Percentiles rank a stretch among this genome's conserved stretches.
These are phyloP conservation scores for Trichacis sp. DNA, from an alignment of 2,888 invertebrate genomes.

Conservation along the genomic window DNA sequence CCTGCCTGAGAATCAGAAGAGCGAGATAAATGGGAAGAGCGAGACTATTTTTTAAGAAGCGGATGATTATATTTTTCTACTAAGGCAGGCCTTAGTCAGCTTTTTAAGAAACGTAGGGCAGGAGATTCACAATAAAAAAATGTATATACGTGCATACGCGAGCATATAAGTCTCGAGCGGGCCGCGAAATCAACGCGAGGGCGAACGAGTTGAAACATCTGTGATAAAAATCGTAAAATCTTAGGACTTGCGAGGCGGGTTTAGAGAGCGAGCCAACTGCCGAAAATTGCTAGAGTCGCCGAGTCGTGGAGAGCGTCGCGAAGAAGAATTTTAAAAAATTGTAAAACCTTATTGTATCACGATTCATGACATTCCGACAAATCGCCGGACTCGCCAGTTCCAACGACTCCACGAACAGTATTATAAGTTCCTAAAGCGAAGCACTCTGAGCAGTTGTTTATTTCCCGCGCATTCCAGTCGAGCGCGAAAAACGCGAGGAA, in stretches of 20 bases:
- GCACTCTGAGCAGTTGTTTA: slow-evolving; percentile 37
- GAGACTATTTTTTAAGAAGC: slow-evolving; percentile 68
- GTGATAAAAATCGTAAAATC: slow-evolving; percentile 56
- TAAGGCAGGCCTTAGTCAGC: slow-evolving; percentile 68
- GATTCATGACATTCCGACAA: neutral
- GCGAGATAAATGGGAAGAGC: slow-evolving; percentile 43
- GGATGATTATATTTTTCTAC: slow-evolving; percentile 68
- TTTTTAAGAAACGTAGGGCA: neutral
- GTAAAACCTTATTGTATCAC: too few species aligned
- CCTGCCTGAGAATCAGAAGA: slow-evolving; percentile 54
- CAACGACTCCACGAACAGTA: slow-evolving; percentile 60
- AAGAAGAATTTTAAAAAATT: neutral
- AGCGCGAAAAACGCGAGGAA: neutral
- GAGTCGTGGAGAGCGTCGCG: slow-evolving; percentile 22
- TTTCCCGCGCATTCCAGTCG: too few species aligned
- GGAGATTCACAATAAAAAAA: slow-evolving; percentile 18
- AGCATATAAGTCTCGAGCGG: slow-evolving; percentile 32
- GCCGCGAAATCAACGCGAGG: slow-evolving; percentile 38
- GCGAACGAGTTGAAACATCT: slow-evolving; percentile 54
- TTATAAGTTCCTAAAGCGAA: slow-evolving; percentile 64
- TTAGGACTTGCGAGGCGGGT: slow-evolving; percentile 42
- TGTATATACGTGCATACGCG: slow-evolving; percentile 20
- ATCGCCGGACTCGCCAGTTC: slow-evolving; percentile 33
- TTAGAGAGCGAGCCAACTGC: slow-evolving; percentile 30
- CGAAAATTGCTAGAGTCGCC: slow-evolving; percentile 35